Evolutionary conservation across 2,797 vertebrate species (phyloP), one percentile per base, ranked within the genome.

Genomic region (Caiman crocodilus): DNA sequence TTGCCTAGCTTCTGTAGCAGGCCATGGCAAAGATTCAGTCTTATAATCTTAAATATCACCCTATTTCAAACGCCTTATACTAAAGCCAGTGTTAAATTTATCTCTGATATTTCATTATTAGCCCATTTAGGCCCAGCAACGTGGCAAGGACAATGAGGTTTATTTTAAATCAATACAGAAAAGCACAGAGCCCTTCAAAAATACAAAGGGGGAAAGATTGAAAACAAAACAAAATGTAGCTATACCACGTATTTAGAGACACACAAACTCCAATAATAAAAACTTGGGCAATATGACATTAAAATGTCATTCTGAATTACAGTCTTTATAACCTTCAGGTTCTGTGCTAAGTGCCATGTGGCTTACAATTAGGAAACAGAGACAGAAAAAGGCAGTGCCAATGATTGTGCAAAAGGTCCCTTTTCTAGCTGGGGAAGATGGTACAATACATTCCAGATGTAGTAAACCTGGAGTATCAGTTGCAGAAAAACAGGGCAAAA

Each of bases 401-500:
- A 73, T 50, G 69, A 23, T 14, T 73, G 14, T 25, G 42, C 42
- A 42, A 42, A 73, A 73, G 67, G 69, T 16, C 35, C 35, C 35
- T 25, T 42, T 42, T 71, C 20, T 35, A 42, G 32, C 12, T 15
- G 42, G 23, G 69, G 32, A 50, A 23, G 13, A 50, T 73, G 35
- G 21, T 15, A 73, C 35, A 26, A 35, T 25, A 50, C 26, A 23
- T 73, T 73, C 35, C 35, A 73, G 58, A 67, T 1, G 23, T 1
- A 2, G 58, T 1, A 6, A 57, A 32, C 15, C 56, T 79, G 0
- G 73, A 85, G 71, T 28, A 42, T 28, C 6, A 28, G 20, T 23
- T 77, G 42, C 16, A 26, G 5, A 7, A 64, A n/a, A 69, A 58
- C 76, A 64, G 76, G 57, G 6, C n/a, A 15, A 17, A 28, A 25